Base-by-base conservation (phyloP, 2,797 vertebrate genomes). In the Oryzias dopingdopingensis region DNA sequence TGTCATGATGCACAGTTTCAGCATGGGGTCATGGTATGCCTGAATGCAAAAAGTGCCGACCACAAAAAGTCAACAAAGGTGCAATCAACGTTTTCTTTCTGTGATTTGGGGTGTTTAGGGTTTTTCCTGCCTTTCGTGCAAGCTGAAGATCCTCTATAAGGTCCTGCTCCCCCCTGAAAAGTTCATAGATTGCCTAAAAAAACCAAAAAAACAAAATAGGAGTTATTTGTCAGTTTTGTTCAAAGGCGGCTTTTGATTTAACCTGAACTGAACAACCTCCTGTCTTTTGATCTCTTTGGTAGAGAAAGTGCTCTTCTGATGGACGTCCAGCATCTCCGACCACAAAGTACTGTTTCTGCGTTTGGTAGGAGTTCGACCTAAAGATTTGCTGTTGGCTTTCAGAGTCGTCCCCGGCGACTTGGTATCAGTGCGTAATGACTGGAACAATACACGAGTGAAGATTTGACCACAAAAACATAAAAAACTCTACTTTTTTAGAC, bases 1-100 rank as follows among this genome's bases (percentile, higher is more conserved):
- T 0, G 96, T 96, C 94, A 99, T 98, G 79, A 98, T 97, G n/a
- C 92, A 95, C 24, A 99, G 92, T 76, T 99, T 99, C 61, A 98
- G 88, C 97, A 99, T 99, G 0, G 97, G 96, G 52, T 99, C 96
- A 1, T 99, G 96, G 77, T 98, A 99, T 2, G 96, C 97, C 95
- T 98, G 42, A 23, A 72, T 6, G 65, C 10, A 13, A 46, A 17
- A 20, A 70, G 57, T 41, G 18, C 29, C 62, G 22, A 1, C 12
- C 24, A 2, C 1, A 37, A 41, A 51, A 32, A 23, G 15, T 18
- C 17, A 45, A 18, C 10, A 10, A 45, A 22, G 17, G 4, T 42
- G 16, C 4, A 42, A 42, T n/a, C 17, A 6, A 7, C 0, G 23
- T 52, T 46, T 44, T 15, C 61, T 40, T 24, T 26, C 4, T 14